phyloP scores from a whole-genome alignment of 2,888 invertebrate species.

The Drosophila mayaguana region DNA sequence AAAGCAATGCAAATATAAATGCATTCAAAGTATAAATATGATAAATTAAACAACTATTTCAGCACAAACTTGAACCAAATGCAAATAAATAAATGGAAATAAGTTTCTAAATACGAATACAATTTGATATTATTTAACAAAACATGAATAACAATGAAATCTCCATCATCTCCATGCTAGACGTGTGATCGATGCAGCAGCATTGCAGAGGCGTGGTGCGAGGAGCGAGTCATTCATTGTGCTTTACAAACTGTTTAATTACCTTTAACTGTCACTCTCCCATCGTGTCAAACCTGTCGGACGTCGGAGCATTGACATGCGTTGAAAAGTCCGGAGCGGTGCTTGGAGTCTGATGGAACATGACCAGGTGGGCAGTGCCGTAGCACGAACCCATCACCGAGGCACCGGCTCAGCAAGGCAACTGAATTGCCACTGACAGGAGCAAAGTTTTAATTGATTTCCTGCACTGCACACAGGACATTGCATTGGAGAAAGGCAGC shows the following conservation, averaged over 20 bases:
- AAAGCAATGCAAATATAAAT: too few species aligned
- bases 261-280: conserved; percentile 54
- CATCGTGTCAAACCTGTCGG: conserved; percentile 42
- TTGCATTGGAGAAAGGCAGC: conserved; percentile 42
- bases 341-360: conserved; percentile 14
- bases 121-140: too few species aligned
- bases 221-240: conserved; percentile 54
- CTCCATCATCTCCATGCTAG: neutral
- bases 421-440: conserved; percentile 33
- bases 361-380: conserved; percentile 33
- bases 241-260: conserved; percentile 68
- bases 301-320: conserved; percentile 36
- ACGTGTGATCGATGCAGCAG: neutral
- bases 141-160: too few species aligned
- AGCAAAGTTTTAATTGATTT: conserved; percentile 77
- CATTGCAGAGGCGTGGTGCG: too few species aligned
- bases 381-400: neutral
- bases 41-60: too few species aligned
- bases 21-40: too few species aligned
- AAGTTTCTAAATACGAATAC: too few species aligned
- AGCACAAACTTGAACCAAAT: too few species aligned
- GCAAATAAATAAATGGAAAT: too few species aligned
- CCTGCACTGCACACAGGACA: conserved; percentile 48
- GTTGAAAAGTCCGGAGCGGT: conserved; percentile 33
- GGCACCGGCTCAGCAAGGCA: neutral